Conservation (phyloP, 2,888 invertebrate species). For the Congeria kusceri region DNA sequence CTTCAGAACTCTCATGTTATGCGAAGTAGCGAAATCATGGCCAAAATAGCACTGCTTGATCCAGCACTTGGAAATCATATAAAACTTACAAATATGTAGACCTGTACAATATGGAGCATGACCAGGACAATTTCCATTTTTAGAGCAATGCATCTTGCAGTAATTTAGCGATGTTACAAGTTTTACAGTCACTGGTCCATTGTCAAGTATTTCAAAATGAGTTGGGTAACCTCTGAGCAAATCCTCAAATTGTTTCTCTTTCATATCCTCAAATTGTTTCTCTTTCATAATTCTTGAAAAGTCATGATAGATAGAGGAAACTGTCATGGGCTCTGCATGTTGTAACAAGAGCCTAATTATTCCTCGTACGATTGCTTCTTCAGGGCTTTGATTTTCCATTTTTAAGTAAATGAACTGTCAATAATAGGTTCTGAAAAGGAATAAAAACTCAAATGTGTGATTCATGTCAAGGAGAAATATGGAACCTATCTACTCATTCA, state of each 20-base stretch:
- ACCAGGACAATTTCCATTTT: constrained; percentile 55
- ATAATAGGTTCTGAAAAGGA: too few relatives aligned
- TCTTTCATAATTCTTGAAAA: neutral
- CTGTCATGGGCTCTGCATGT: neutral
- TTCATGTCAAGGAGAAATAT: too few relatives aligned
- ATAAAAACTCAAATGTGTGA: too few relatives aligned
- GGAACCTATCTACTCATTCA: too few relatives aligned
- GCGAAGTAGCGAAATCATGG: constrained; percentile 67
- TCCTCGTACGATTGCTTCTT: neutral
- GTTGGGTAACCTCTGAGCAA: constrained; percentile 10
- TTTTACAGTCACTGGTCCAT: constrained; percentile 35
- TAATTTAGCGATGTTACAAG: constrained; percentile 54
- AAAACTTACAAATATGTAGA: constrained; percentile 70
- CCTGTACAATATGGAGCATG: constrained; percentile 55
- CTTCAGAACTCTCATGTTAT: constrained; percentile 60
- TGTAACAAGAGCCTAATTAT: neutral
- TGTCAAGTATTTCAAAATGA: constrained; percentile 44
- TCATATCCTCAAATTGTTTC: too few relatives aligned
- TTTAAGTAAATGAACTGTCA: too few relatives aligned
- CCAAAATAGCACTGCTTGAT: constrained; percentile 67
- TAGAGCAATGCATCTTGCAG: constrained; percentile 65
- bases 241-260: neutral
- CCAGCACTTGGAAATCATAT: constrained; percentile 62
- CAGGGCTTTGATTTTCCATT: neutral
- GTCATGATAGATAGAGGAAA: neutral